Percentiles rank a stretch among this genome's conserved stretches.
These are phyloP conservation scores for Brachyopa scutellaris DNA, from an alignment of 2,888 invertebrate species.

Conservation along the genomic window DNA sequence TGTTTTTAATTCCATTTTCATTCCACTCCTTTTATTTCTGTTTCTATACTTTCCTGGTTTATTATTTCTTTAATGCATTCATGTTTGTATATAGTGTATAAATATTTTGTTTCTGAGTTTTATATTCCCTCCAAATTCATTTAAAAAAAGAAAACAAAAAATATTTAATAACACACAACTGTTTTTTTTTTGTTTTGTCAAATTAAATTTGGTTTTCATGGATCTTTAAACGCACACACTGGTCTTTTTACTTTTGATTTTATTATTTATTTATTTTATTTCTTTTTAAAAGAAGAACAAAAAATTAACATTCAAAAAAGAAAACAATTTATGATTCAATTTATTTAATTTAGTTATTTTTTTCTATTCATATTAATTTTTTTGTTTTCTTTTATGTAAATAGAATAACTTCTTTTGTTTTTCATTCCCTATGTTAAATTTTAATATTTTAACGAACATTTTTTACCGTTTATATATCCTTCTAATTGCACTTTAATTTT, in stretches of 20 bases:
- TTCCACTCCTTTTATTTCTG: slow-evolving; percentile 36
- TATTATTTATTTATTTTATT: background rate
- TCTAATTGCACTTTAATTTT: slow-evolving; percentile 85
- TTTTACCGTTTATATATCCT: slow-evolving; percentile 81
- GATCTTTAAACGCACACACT: slow-evolving; percentile 38
- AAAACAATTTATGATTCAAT: slow-evolving; percentile 39
- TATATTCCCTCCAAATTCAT: slow-evolving; percentile 64
- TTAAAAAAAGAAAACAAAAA: slow-evolving; percentile 40
- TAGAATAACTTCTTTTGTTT: slow-evolving; percentile 81
- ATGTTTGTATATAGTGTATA: slow-evolving; percentile 49
- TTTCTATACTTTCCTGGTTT: slow-evolving; percentile 25
- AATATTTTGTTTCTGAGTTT: slow-evolving; percentile 35
- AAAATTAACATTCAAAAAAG: slow-evolving; percentile 1
- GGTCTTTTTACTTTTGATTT: slow-evolving; percentile 5
- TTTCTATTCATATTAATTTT: slow-evolving; percentile 75
- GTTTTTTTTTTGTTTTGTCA: slow-evolving; percentile 23
- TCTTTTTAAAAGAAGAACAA: slow-evolving; percentile 10
- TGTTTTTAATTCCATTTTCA: slow-evolving; percentile 28
- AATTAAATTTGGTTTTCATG: slow-evolving; percentile 30
- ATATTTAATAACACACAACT: slow-evolving; percentile 34
- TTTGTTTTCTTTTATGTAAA: slow-evolving; percentile 84
- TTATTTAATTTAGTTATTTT: slow-evolving; percentile 48
- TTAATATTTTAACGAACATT: slow-evolving; percentile 79
- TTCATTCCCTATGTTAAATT: slow-evolving; percentile 73
- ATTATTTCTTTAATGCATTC: slow-evolving; percentile 28